Evolutionary conservation across 2,113 vertebrate genomes (phyloP).

Genomic region (Poeciliopsis turrubarensis): DNA sequence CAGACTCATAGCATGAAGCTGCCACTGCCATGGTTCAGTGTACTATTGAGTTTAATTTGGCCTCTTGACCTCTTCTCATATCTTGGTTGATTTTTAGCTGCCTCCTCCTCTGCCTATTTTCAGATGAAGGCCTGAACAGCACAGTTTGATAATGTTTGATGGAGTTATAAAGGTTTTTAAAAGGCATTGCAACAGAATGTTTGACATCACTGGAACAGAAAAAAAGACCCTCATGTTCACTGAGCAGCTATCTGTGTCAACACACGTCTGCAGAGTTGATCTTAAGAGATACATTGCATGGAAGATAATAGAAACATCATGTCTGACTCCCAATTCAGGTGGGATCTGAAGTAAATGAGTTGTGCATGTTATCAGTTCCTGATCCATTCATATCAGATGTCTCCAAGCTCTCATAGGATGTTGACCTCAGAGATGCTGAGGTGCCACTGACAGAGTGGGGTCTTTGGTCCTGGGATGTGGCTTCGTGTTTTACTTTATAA

Average conservation of each 20-base stretch:
- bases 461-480: constrained; percentile 45
- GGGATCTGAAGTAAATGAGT: constrained; percentile 25
- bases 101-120: too few species aligned
- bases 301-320: neutral
- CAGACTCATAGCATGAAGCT: too few species aligned
- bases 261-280: neutral
- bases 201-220: neutral
- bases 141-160: neutral
- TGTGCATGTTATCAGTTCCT: constrained; percentile 30
- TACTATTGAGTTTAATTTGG: too few species aligned
- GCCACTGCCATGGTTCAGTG: too few species aligned
- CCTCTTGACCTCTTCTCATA: too few species aligned
- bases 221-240: neutral
- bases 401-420: neutral
- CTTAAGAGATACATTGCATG: neutral
- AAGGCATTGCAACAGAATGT: neutral
- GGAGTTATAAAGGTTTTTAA: neutral
- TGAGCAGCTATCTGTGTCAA: neutral
- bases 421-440: constrained; percentile 13
- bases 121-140: too few species aligned
- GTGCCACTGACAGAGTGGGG: constrained; percentile 10
- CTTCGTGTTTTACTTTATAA: constrained; percentile 31
- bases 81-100: too few species aligned
- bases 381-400: constrained; percentile 9
- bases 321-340: constrained; percentile 15